Evolutionary conservation across 2,113 vertebrate genomes (phyloP).

Genomic region (Acanthisitta chloris): DNA sequence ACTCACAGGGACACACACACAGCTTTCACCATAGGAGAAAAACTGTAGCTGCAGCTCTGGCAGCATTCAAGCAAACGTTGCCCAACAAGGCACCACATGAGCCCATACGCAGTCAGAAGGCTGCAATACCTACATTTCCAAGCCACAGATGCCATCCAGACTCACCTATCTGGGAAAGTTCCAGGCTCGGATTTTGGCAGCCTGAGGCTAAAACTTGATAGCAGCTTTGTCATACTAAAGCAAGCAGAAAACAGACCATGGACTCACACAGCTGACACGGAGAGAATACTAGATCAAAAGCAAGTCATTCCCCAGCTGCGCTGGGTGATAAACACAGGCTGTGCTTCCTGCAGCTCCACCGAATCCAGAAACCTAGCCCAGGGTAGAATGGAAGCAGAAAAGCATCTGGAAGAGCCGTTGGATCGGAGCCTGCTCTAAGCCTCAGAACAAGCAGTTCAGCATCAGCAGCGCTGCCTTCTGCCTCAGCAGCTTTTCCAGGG

Average conservation of each 20-base stretch:
- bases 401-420: neutral
- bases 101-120: neutral
- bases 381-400: neutral
- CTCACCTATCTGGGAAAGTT: constrained; percentile 41
- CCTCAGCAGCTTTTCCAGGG: neutral
- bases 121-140: neutral
- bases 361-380: neutral
- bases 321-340: neutral
- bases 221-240: constrained; percentile 26
- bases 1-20: neutral
- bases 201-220: constrained; percentile 30
- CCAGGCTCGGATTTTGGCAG: constrained; percentile 34
- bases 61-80: neutral
- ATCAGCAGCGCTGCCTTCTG: neutral
- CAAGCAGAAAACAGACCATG: neutral
- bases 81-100: neutral
- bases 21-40: neutral
- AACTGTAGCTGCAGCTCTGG: neutral
- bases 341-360: neutral
- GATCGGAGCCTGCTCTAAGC: neutral
- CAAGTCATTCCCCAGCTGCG: neutral
- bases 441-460: neutral
- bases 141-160: neutral
- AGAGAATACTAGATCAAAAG: neutral
- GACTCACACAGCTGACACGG: neutral